Base-by-base conservation (phyloP, 2,113 vertebrate genomes). In the Reinhardtius hippoglossoides region DNA sequence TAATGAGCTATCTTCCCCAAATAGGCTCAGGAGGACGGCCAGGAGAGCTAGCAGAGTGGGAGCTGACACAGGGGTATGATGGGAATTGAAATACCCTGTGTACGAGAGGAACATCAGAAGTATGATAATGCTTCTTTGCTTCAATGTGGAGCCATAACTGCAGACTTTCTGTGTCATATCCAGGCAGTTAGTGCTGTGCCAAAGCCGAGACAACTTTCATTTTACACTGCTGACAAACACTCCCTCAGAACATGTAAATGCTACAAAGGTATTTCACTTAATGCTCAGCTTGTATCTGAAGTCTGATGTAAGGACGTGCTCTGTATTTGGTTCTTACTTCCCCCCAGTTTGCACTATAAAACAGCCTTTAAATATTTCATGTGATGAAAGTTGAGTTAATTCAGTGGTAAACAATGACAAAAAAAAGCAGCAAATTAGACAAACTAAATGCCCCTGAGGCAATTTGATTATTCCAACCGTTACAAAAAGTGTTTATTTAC, bases 1-100 rank as follows among this genome's bases (percentile, higher is more conserved):
- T 85, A 88, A 90, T 87, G 79, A 88, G 82, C 65, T 50, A 73
- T 65, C 79, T 60, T 68, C 21, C 18, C 59, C 60, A 74, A 76
- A 86, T 77, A 56, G 78, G 68, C 81, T 69, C 65, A 3, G 79
- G 55, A 78, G 81, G 71, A 56, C 0, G 15, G 23, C 35, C 63
- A 54, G 76, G 58, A 54, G 59, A 54, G 67, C 68, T 8, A 75
- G 73, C 23, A 37, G 69, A 5, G 2, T 37, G 37, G 72, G 75
- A 87, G 73, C 66, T 71, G 63, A 75, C 58, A 65, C 56, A 40
- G 15, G 61, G 62, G 23, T 63, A 77, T 82, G 73, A 74, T 71
- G 35, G 76, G 78, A 78, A 76, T 82, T 86, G 84, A 40, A 85
- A 81, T 71, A 76, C 44, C 56, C 63, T 12, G 56, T 18, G 12